Base-by-base conservation (phyloP, 2,797 vertebrate genomes). In the Rhabdomys pumilio region DNA sequence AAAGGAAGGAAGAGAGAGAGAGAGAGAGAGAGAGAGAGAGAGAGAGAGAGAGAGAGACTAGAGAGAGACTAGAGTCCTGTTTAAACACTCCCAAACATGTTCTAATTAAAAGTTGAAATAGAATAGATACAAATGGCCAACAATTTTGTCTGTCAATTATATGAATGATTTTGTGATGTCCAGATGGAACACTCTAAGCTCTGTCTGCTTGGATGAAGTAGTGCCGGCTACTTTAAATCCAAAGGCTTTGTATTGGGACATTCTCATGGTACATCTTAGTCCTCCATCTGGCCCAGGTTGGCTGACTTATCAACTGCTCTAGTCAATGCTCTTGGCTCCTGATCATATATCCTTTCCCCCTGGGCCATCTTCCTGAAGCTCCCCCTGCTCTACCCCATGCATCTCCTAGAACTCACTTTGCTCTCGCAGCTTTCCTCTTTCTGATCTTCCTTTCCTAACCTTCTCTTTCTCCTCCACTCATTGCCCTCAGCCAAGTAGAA, bases 1-100 rank as follows among this genome's bases (percentile, higher is more conserved):
- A n/a, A 31, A 10, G 24, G 4, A 29, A 31, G 13, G 5, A 11
- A 34, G 2, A 5, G 34, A 34, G 5, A 2, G 15, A 26, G 1
- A 11, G 12, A 65, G 4, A 10, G 29, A 63, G 3, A 29, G 5
- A 65, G 1, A 29, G 13, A 65, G 4, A 11, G 13, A 65, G 38
- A 38, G 38, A 38, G 38, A 38, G 19, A 19, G 20, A 59, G 57
- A 19, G 5, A 59, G 57, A 22, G 12, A 31, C 13, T 34, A 67
- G 1, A 47, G 79, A 53, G 38, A 38, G 38, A 38, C 38, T 38
- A 19, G 15, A 59, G 72, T 76, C 13, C 4, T 91, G 31, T 53
- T 61, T 91, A 61, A 61, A 57, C 3, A 53, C 8, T 67, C 17
- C 19, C 41, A 67, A 80, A 72, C 3, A n/a, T 24, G 90, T 79